Conservation (phyloP, 2,888 invertebrate species). For the Zaprionus obscuricornis region DNA sequence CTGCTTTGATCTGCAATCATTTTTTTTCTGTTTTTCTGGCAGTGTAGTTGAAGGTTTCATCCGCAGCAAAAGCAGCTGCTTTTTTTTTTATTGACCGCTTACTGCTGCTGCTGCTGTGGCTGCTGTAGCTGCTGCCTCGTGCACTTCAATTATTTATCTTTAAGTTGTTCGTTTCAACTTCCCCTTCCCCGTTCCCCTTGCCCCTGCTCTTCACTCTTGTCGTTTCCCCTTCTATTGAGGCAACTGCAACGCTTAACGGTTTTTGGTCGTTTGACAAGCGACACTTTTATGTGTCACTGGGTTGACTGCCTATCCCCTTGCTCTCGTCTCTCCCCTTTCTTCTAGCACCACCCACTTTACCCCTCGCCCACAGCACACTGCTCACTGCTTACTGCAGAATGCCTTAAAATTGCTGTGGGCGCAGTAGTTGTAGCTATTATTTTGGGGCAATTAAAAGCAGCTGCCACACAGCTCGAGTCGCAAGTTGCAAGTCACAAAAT, state of each 20-base stretch:
- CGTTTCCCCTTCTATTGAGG: background rate
- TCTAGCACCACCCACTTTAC: background rate
- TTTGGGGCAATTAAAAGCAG: constrained; percentile 50
- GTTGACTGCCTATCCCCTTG: constrained; percentile 38
- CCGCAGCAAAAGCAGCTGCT: no score
- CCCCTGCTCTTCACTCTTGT: background rate
- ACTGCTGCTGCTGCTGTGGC: constrained; percentile 18
- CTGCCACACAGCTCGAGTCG: background rate
- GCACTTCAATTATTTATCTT: constrained; percentile 63
- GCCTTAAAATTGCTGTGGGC: constrained; percentile 51
- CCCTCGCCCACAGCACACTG: background rate
- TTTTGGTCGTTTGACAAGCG: constrained; percentile 53
- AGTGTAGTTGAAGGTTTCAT: no score
- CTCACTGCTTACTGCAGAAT: no score
- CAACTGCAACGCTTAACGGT: constrained; percentile 48
- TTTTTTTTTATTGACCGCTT: no score
- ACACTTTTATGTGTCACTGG: constrained; percentile 75
- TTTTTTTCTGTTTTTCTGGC: no score
- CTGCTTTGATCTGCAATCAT: no score
- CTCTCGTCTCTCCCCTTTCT: background rate
- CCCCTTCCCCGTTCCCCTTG: background rate
- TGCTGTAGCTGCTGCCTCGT: constrained; percentile 30
- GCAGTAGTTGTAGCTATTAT: constrained; percentile 35
- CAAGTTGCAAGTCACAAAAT: no score
- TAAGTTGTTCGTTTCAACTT: constrained; percentile 16